Conservation (phyloP, 1,140 invertebrate species). For the Wiebesia pumilae region DNA sequence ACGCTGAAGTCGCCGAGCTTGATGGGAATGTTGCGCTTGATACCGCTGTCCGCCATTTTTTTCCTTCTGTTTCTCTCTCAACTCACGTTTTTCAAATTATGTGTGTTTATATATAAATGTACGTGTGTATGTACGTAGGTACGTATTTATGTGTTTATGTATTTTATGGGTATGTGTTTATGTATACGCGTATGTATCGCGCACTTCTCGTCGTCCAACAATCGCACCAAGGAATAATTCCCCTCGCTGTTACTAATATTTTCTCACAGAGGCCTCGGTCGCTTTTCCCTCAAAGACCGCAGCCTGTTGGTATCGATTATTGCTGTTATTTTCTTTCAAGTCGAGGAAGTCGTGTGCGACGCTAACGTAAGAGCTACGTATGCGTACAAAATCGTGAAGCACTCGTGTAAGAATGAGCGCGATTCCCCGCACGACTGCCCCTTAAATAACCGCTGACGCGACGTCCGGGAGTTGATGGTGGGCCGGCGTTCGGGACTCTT, state of each 20-base stretch:
- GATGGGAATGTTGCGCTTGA: conserved; percentile 93
- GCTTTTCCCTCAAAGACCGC: not conserved
- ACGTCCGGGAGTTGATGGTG: conserved; percentile 22
- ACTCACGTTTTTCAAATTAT: conserved; percentile 2
- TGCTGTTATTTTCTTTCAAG: not conserved
- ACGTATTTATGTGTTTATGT: too few species aligned
- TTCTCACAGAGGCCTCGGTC: not conserved
- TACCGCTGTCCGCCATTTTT: conserved; percentile 85
- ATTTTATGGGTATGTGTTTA: not conserved
- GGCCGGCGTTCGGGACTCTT: conserved; percentile 63
- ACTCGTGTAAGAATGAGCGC: conserved; percentile 66
- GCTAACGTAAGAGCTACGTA: not conserved
- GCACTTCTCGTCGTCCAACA: not conserved
- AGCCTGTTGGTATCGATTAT: not conserved
- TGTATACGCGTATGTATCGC: conserved; percentile 4
- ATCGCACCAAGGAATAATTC: conserved; percentile 1
- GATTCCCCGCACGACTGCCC: conserved; percentile 62
- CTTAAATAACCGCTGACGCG: conserved; percentile 68
- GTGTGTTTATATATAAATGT: not conserved
- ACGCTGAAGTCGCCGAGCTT: conserved; percentile 95
- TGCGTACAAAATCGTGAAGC: not conserved
- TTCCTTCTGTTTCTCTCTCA: not conserved
- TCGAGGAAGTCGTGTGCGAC: not conserved
- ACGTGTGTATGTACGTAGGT: conserved; percentile 9
- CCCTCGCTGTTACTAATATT: not conserved